These are phyloP conservation scores for Rhynchomys soricoides DNA, from an alignment of 2,113 vertebrate species.

Conservation along the genomic window DNA sequence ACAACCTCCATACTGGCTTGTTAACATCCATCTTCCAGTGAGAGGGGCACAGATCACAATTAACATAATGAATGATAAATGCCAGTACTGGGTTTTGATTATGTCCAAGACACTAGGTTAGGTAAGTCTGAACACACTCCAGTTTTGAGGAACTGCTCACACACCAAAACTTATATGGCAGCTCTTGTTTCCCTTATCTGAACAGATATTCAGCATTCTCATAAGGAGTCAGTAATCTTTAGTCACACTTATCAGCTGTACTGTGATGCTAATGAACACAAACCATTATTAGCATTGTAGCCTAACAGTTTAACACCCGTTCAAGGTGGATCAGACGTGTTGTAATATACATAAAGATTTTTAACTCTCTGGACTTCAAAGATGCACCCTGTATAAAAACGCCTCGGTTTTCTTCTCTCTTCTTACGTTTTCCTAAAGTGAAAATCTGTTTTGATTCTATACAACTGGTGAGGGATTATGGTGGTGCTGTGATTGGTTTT, in stretches of 20 bases:
- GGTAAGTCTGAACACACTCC: neutral
- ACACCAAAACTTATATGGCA: neutral
- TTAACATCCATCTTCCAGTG: neutral
- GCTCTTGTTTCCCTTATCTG: neutral
- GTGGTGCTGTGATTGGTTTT: neutral
- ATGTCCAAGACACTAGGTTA: neutral
- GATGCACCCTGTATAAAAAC: neutral
- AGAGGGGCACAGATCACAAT: neutral
- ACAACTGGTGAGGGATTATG: neutral
- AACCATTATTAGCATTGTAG: neutral
- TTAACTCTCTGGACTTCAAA: slow-evolving; percentile 20
- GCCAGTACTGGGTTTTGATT: neutral
- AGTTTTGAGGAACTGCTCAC: neutral
- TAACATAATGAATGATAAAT: slow-evolving; percentile 28
- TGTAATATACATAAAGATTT: neutral
- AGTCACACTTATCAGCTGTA: neutral
- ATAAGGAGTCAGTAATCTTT: neutral
- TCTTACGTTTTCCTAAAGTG: neutral
- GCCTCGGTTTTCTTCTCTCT: neutral
- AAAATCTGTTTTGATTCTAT: neutral
- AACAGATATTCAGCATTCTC: neutral
- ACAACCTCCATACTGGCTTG: neutral
- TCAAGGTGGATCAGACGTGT: slow-evolving; percentile 14
- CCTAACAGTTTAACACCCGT: neutral
- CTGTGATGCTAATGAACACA: slow-evolving; percentile 23